Conservation (phyloP, 2,113 vertebrate genomes). For the Danio rerio region GRCz12tu NC_133178.1:41585501-41586000, state of each 20-base stretch:
- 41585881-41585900: background rate
- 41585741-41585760: slow-evolving; percentile 50
- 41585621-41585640: slow-evolving; percentile 47
- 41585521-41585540: no score
- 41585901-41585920: slow-evolving; percentile 36
- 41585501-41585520: no score
- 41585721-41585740: slow-evolving; percentile 40
- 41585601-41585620: slow-evolving; percentile 38
- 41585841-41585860: slow-evolving; percentile 2
- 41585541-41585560: no score
- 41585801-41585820: background rate
- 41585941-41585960: slow-evolving; percentile 36
- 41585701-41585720: slow-evolving; percentile 55
- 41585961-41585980: slow-evolving; percentile 28
- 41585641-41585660: slow-evolving; percentile 54
- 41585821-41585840: no score
- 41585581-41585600: background rate
- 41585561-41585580: background rate
- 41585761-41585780: background rate
- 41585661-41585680: slow-evolving; percentile 39
- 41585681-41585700: slow-evolving; percentile 49
- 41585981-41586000: slow-evolving; percentile 32
- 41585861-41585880: background rate
- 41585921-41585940: slow-evolving; percentile 7
- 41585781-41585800: background rate